Percentiles rank a stretch among this genome's conserved stretches.
These are phyloP conservation scores for Ceraclea dissimilis DNA, from an alignment of 2,888 invertebrate species.

Conservation along the genomic window DNA sequence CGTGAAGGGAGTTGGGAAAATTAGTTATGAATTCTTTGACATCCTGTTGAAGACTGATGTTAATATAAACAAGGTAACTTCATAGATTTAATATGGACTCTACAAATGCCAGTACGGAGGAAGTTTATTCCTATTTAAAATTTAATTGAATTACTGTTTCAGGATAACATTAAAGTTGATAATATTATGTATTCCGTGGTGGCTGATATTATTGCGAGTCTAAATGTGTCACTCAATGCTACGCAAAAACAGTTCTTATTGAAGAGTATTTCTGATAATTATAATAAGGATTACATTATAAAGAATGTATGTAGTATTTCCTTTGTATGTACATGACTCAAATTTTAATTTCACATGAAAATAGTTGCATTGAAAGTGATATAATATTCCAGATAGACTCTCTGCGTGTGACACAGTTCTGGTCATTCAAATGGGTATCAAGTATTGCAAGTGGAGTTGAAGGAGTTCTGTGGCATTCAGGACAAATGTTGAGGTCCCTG, in stretches of 20 bases:
- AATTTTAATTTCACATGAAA: too few species aligned
- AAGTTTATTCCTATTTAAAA: too few species aligned
- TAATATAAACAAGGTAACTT: conserved; percentile 35
- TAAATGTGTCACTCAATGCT: too few species aligned
- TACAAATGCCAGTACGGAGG: too few species aligned
- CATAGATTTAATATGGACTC: neutral
- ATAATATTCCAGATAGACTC: conserved; percentile 32
- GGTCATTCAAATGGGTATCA: conserved; percentile 43
- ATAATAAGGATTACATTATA: conserved; percentile 2
- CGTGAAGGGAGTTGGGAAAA: neutral
- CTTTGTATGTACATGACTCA: too few species aligned
- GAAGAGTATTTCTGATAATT: neutral
- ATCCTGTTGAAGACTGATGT: conserved; percentile 32
- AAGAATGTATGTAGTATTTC: conserved; percentile 12
- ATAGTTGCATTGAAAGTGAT: too few species aligned
- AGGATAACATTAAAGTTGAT: too few species aligned
- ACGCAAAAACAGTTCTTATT: neutral
- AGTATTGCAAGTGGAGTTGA: conserved; percentile 39
- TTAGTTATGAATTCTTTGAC: conserved; percentile 8
- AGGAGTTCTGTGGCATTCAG: conserved; percentile 35
- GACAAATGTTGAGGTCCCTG: conserved; percentile 40
- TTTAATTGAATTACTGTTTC: too few species aligned
- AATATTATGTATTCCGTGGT: too few species aligned
- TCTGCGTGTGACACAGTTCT: conserved; percentile 41
- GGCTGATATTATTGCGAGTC: too few species aligned